Base-by-base conservation (phyloP, 1,140 invertebrate species). In the Bacillus rossius region DNA sequence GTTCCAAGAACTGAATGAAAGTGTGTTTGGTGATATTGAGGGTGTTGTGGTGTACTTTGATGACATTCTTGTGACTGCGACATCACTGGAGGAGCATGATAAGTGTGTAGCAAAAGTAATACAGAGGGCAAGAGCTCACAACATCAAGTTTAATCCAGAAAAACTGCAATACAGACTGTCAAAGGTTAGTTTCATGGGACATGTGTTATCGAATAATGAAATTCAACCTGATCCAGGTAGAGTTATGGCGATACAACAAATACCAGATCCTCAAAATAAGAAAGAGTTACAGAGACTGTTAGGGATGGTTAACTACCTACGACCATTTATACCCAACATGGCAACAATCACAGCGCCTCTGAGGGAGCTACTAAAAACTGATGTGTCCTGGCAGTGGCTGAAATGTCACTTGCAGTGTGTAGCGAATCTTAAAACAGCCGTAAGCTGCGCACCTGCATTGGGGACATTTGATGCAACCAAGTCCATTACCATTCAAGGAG, bases 111-210 rank as follows among this genome's bases (percentile, higher is more conserved):
- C 40, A 41, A 34, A 61, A 51, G 63, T 75, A 3, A 59, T 77
- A 10, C 42, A 69, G 22, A 54, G 58, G 52, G 65, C 67, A 5
- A 50, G 56, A 48, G 34, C 61, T 3, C 56, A 63, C 52, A 61
- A 65, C n/a, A 26, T 75, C 7, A 72, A 72, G 60, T 69, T 74
- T 61, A 73, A 73, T 50, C 64, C 29, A 55, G 62, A 64, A 23
- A 75, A 77, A 65, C 66, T 70, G 55, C 57, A 67, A 50, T 73
- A 69, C 65, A 64, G 64, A 49, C 54, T 63, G 26, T 51, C 41
- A 48, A 54, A 69, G 60, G 62, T 77, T 13, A 71, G 71, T 59
- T 74, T 70, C 63, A 29, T 75, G 14, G 75, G 73, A 16, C 67
- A 73, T 59, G 60, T 69, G 3, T 62, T 76, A 23, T 63, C 68